Evolutionary conservation across 2,888 invertebrate species (phyloP).

Genomic region (Tenthredo amoena): DNA sequence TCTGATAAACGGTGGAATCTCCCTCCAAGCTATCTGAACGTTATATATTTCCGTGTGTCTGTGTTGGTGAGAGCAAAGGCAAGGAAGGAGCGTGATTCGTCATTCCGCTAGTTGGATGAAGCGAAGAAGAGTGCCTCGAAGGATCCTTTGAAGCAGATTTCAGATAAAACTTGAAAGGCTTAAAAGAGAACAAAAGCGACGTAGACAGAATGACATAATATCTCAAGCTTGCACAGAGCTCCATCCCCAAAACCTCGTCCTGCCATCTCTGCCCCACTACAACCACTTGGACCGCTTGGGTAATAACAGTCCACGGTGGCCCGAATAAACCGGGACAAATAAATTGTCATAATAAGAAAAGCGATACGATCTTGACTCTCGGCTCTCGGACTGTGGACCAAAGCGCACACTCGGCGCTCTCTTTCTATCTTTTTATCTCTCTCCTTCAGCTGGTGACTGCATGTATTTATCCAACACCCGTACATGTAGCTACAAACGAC

Average conservation of each 20-base stretch:
- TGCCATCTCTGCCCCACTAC: conserved; percentile 3
- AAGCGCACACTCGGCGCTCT: conserved; percentile 2
- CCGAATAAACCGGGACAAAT: conserved; percentile 54
- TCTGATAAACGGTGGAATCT: conserved; percentile 38
- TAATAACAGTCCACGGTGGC: conserved; percentile 56
- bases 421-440: not conserved
- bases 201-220: conserved; percentile 54
- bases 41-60: not conserved
- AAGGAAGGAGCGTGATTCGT: conserved; percentile 45
- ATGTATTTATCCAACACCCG: conserved; percentile 14
- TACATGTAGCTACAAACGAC: conserved; percentile 19
- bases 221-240: conserved; percentile 41
- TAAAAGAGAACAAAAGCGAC: conserved; percentile 54
- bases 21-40: not conserved
- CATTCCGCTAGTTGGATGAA: conserved; percentile 54
- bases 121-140: conserved; percentile 56
- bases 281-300: conserved; percentile 45
- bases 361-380: conserved; percentile 49
- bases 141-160: conserved; percentile 59
- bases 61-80: conserved; percentile 4
- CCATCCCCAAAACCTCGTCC: conserved; percentile 11
- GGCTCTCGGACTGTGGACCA: conserved; percentile 38
- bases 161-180: conserved; percentile 60
- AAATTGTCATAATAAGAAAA: conserved; percentile 55
- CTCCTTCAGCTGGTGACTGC: not conserved